These are phyloP conservation scores for Eleutherodactylus coqui DNA, from an alignment of 2,797 vertebrate genomes.

Conservation along the genomic window DNA sequence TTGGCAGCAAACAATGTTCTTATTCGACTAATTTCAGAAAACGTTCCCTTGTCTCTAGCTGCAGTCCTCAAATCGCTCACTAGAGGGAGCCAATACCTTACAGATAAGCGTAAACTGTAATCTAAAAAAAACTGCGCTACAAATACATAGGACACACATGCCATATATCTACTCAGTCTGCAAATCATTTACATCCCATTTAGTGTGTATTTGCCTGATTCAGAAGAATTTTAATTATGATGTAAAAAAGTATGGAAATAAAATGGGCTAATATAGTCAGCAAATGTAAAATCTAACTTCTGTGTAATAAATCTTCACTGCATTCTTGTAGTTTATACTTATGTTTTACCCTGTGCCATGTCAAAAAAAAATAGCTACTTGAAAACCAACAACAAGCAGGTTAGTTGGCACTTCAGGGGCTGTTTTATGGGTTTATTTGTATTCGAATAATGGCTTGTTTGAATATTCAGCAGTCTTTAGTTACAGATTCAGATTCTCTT, in stretches of 20 bases:
- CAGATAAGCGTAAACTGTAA: neutral
- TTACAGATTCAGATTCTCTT: too few species aligned
- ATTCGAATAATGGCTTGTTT: neutral
- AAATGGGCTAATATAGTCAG: neutral
- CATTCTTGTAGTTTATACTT: neutral
- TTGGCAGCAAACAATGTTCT: too few species aligned
- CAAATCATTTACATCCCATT: conserved; percentile 21
- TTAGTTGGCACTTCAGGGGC: neutral
- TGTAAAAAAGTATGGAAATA: neutral
- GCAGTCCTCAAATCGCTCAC: neutral
- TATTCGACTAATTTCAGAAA: neutral
- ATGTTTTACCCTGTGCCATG: neutral
- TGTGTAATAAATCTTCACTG: neutral
- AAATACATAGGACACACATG: neutral
- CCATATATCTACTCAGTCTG: neutral
- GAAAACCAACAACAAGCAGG: neutral
- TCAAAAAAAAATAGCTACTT: neutral
- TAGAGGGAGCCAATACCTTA: conserved; percentile 20
- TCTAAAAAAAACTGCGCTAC: neutral
- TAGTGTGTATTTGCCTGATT: neutral
- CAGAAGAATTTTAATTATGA: conserved; percentile 37
- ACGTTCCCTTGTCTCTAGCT: neutral
- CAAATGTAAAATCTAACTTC: neutral
- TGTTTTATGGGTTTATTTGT: neutral
- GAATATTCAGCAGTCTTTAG: neutral